Evolutionary conservation across 2,113 vertebrate species (phyloP).

Genomic region (Oreocharis arfaki): DNA sequence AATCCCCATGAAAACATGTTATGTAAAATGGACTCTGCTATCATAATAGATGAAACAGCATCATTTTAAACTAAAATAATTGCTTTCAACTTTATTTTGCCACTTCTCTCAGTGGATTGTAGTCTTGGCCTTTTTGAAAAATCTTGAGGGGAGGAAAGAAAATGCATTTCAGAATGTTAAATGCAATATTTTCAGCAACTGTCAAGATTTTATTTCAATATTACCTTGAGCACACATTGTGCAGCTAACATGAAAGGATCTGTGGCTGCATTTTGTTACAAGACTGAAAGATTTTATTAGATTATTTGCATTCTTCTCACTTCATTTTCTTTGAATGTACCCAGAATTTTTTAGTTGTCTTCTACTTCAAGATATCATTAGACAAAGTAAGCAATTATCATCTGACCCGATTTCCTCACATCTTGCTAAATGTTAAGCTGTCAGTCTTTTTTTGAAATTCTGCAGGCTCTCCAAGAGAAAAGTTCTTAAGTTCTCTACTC

Average conservation of each 20-base stretch:
- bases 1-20: not conserved
- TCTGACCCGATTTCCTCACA: not conserved
- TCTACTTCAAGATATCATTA: not conserved
- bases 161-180: not conserved
- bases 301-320: not conserved
- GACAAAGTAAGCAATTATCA: not conserved
- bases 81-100: not conserved
- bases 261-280: not conserved
- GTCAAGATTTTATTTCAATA: not conserved
- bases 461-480: not conserved
- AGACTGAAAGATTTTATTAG: not conserved
- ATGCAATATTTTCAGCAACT: not conserved
- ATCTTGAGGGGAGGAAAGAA: not conserved
- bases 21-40: not conserved
- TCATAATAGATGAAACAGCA: not conserved
- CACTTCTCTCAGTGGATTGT: not conserved
- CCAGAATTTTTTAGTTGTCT: not conserved
- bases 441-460: not conserved
- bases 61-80: not conserved
- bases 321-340: not conserved
- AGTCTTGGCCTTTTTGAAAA: not conserved
- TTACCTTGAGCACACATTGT: not conserved
- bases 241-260: not conserved
- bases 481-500: not conserved
- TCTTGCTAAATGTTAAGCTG: not conserved